Evolutionary conservation across 2,113 vertebrate species (phyloP).

Genomic region (Burhinus bistriatus): DNA sequence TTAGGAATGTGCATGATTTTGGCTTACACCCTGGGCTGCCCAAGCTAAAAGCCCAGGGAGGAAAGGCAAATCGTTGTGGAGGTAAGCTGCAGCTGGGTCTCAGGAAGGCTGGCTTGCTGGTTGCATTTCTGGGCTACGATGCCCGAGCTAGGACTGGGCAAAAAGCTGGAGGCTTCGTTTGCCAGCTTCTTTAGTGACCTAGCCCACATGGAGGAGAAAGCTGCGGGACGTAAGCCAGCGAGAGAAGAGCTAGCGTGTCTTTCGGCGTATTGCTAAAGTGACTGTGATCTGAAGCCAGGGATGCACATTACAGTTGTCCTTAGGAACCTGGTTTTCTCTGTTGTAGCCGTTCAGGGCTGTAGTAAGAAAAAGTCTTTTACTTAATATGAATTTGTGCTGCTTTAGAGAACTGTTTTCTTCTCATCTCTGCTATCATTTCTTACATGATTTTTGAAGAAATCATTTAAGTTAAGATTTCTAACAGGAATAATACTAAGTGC

Average conservation of each 20-base stretch:
- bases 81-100: neutral
- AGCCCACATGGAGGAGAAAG: neutral
- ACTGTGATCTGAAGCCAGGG: neutral
- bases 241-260: neutral
- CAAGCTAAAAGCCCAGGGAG: neutral
- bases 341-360: neutral
- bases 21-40: neutral
- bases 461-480: neutral
- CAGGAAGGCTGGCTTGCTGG: neutral
- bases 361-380: neutral
- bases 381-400: neutral
- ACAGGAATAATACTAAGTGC: neutral
- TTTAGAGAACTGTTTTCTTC: neutral
- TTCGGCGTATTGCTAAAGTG: neutral
- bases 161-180: neutral
- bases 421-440: accelerated
- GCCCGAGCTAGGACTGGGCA: neutral
- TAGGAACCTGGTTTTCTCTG: neutral
- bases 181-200: neutral
- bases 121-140: neutral
- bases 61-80: neutral
- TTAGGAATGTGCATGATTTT: neutral
- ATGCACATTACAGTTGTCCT: neutral
- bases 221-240: neutral
- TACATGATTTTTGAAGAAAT: neutral